phyloP scores from a whole-genome alignment of 2,113 vertebrate genomes.

The Trogon melanurus region DNA sequence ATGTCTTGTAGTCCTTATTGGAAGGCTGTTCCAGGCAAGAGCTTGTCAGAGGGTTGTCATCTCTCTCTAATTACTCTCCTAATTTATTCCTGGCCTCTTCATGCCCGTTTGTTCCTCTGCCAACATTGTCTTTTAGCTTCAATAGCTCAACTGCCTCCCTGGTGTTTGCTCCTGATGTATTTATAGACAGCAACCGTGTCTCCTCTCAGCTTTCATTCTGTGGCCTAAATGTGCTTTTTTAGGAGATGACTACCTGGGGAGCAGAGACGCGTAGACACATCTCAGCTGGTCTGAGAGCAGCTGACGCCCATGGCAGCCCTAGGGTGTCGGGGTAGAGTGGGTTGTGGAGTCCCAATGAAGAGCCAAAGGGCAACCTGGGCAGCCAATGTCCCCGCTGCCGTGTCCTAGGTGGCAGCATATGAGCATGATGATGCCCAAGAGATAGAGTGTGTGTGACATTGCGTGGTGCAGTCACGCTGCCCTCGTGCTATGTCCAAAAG shows the following conservation, averaged over 20 bases:
- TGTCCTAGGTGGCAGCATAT: fast-evolving
- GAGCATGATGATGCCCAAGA: neutral
- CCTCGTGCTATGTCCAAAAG: neutral
- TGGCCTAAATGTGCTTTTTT: neutral
- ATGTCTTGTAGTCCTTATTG: neutral
- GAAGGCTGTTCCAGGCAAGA: neutral
- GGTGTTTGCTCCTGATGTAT: conserved; percentile 33
- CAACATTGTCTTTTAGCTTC: conserved; percentile 68
- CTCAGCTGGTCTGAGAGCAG: neutral
- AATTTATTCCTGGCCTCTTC: conserved; percentile 52
- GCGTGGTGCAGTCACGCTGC: neutral
- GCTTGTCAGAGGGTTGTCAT: conserved; percentile 46
- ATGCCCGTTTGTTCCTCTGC: conserved; percentile 29
- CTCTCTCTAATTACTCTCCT: conserved; percentile 33
- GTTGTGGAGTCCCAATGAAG: neutral
- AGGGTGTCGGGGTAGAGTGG: neutral
- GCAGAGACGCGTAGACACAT: neutral
- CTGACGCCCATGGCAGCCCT: neutral
- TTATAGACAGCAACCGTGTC: conserved; percentile 18
- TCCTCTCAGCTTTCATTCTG: conserved; percentile 7
- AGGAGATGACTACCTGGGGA: neutral
- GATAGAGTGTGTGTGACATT: fast-evolving
- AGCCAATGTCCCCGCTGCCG: neutral
- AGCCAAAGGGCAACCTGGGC: neutral
- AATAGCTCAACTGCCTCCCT: conserved; percentile 55